Base-by-base conservation (phyloP, 1,140 invertebrate genomes). In the Manduca sexta region DNA sequence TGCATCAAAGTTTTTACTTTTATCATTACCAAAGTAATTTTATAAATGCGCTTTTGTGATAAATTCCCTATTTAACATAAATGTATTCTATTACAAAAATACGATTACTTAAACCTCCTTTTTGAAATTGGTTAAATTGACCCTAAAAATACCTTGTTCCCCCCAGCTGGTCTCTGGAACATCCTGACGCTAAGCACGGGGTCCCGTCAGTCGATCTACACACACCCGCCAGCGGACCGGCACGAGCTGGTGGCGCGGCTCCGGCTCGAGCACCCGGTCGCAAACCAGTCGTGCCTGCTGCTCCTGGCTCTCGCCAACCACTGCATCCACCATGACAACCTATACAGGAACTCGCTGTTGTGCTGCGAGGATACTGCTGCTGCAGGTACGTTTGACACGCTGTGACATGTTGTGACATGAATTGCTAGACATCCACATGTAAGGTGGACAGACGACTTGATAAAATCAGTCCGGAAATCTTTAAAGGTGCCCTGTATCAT, bases 251-350 rank as follows among this genome's bases (percentile, higher is more conserved):
- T 74, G 41, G 79, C 82, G 21, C 47, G 83, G 0, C 52, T 87
- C 33, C 80, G 78, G 5, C 64, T 54, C 2, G 77, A 87, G 26
- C 87, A 88, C 51, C 92, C 95, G 13, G 87, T 97, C 57, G 94
- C 95, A 48, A 94, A 94, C 86, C 95, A 98, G 82, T 95, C 95
- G 62, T 88, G 97, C 33, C 84, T 98, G 38, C 87, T 99, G 17
- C 84, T 98, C 34, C 86, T 99, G 45, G 91, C 97, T 39, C 86
- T 99, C 49, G 91, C 94, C 3, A 99, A 98, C 88, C 96, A 98
- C 83, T 97, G 94, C 78, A 90, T 87, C 57, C 74, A 78, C 7
- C 90, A 86, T 76, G 88, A 89, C 21, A 95, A 95, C 77, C 92
- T 95, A 13, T 98, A 97, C 74, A 90, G 96, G 63, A 88, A 93